Evolutionary conservation across 2,888 invertebrate genomes (phyloP).

Genomic region (Stenodera caucasica): DNA sequence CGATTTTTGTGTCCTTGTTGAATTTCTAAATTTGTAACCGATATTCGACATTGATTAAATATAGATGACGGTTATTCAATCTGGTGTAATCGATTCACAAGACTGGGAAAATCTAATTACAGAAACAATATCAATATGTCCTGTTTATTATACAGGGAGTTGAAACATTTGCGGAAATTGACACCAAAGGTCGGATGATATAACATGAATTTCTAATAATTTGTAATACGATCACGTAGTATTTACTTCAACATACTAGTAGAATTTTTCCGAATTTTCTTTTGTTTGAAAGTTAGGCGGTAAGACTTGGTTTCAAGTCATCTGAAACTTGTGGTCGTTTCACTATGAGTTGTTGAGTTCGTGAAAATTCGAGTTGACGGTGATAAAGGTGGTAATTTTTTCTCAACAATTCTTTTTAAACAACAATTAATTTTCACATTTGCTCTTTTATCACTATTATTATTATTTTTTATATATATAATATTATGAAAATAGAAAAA

Average conservation of each 20-base stretch:
- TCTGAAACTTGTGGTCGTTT: conserved; percentile 2
- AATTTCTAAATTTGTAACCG: too few relatives aligned
- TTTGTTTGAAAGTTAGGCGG: not conserved
- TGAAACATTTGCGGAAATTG: conserved; percentile 24
- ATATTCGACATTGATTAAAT: too few relatives aligned
- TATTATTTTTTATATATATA: conserved; percentile 14
- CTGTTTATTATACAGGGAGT: not conserved
- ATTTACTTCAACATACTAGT: conserved; percentile 24
- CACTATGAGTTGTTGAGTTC: not conserved
- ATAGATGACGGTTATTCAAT: too few relatives aligned
- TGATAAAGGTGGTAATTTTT: not conserved
- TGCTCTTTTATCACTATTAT: too few relatives aligned
- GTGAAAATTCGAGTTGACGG: not conserved
- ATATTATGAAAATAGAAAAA: conserved; percentile 22
- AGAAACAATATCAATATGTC: not conserved
- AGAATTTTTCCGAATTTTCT: conserved; percentile 9
- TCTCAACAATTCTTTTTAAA: not conserved
- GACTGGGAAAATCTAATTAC: conserved; percentile 18
- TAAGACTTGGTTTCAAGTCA: not conserved
- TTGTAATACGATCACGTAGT: conserved; percentile 30
- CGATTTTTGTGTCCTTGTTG: too few relatives aligned
- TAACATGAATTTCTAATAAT: conserved; percentile 24
- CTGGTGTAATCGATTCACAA: conserved; percentile 14
- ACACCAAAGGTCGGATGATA: conserved; percentile 28
- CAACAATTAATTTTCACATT: conserved; percentile 26